A percentile compares a stretch with the other conserved stretches of the same genome.
Evolutionary conservation across 2,797 vertebrate species (phyloP).

Genomic region (Lepus townsendii): DNA sequence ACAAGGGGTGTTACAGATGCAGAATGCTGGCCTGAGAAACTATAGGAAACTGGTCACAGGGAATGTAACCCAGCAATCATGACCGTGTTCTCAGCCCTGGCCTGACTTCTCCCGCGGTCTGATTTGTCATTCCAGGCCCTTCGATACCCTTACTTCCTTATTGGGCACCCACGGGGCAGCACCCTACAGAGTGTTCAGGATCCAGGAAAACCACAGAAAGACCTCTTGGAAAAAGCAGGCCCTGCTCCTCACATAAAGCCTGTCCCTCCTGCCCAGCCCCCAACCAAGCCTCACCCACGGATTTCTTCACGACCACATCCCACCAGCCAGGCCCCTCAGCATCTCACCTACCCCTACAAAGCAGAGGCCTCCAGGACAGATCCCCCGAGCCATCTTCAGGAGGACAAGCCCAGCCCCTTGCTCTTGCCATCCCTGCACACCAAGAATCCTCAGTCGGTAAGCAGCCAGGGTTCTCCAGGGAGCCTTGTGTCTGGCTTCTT

Average conservation of each 20-base stretch:
- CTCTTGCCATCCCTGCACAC: conserved; percentile 90
- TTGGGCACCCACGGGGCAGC: conserved; percentile 93
- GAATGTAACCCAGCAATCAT: background rate
- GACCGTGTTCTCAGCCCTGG: background rate
- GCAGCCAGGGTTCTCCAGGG: background rate
- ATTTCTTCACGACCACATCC: conserved; percentile 91
- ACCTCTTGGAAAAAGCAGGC: conserved; percentile 87
- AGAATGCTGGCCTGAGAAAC: background rate
- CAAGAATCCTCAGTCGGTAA: conserved; percentile 91
- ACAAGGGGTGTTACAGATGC: background rate
- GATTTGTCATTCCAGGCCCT: conserved; percentile 91
- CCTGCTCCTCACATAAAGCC: conserved; percentile 84
- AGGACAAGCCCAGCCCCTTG: conserved; percentile 87
- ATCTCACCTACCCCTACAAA: conserved; percentile 89
- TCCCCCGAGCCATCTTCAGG: conserved; percentile 84
- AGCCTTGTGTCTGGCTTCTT: background rate
- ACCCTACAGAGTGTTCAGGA: conserved; percentile 91
- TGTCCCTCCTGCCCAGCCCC: conserved; percentile 90
- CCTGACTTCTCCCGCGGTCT: conserved; percentile 10
- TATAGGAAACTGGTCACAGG: background rate
- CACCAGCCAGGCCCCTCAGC: conserved; percentile 90
- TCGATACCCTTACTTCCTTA: conserved; percentile 95
- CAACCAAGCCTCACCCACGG: conserved; percentile 88
- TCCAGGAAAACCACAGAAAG: conserved; percentile 90
- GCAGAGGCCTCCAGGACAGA: conserved; percentile 86